A percentile compares a stretch with the other conserved stretches of the same genome.
These are phyloP conservation scores for Halcyon senegalensis DNA, from an alignment of 2,113 vertebrate genomes.

Conservation along the genomic window DNA sequence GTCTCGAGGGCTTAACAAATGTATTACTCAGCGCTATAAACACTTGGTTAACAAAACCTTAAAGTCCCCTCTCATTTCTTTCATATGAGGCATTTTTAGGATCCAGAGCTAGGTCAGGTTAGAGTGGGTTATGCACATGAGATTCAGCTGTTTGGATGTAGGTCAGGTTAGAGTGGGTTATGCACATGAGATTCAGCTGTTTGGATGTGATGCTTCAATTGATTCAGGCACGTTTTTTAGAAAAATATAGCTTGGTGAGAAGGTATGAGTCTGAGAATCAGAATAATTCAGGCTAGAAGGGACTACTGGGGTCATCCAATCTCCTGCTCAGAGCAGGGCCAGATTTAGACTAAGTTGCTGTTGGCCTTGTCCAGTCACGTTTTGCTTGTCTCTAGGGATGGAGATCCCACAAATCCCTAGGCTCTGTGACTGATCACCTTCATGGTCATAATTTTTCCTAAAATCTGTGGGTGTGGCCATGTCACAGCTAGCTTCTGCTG, in stretches of 20 bases:
- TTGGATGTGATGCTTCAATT: background rate
- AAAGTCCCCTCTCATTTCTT: background rate
- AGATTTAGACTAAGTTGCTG: background rate
- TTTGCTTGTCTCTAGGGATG: background rate
- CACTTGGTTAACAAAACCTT: background rate
- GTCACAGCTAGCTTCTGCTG: background rate
- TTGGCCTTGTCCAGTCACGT: background rate
- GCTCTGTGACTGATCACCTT: background rate
- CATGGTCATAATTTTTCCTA: background rate
- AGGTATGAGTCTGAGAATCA: background rate
- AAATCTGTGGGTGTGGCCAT: background rate
- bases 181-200: background rate
- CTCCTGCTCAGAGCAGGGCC: background rate
- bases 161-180: background rate
- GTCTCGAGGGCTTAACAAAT: background rate
- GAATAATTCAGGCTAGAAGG: background rate
- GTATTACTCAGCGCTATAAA: background rate
- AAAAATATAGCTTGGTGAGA: background rate
- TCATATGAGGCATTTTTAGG: background rate
- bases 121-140: background rate
- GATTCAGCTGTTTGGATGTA: background rate
- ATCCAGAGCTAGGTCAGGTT: background rate
- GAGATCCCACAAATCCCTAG: background rate
- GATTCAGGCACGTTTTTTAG: background rate
- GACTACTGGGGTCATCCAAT: accelerated